Base-by-base conservation (phyloP, 2,888 invertebrate genomes). In the Eulithis testata region DNA sequence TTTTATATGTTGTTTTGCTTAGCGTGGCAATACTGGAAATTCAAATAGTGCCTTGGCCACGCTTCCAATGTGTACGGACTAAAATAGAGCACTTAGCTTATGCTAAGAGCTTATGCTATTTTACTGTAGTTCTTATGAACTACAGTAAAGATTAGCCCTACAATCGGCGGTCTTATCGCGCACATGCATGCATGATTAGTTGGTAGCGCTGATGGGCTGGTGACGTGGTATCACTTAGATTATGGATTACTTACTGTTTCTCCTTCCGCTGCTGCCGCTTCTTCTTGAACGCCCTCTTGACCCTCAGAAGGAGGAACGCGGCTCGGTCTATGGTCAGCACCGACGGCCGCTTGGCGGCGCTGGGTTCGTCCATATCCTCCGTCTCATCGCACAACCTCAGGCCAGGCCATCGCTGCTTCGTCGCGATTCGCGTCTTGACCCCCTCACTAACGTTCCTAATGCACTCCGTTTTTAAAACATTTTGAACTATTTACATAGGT, bases 241-340 rank as follows among this genome's bases (percentile, higher is more conserved):
- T n/a, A 44, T n/a, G 43, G 43, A n/a, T n/a, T 6, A 64, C 96
- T 96, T 85, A 97, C 97, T 95, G 96, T 94, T 96, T 97, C 70
- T 97, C 97, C 84, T 97, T 97, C 76, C 97, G 94, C 86, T 97
- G 96, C 84, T 97, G 95, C 75, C 97, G 95, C 92, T 97, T 97
- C 93, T 97, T 97, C 90, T 97, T 97, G 90, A 98, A 98, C 49
- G 97, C 98, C 81, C 96, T 95, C 84, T 97, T 97, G 66, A 98
- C 97, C 75, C 98, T 94, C 75, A 98, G 93, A 75, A 98, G 94
- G 45, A 98, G 94, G 87, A 98, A 98, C 61, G 98, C 98, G 58
- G 98, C 98, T 73, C 97, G 95, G 93, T 97, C 98, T 85, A 98
- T 97, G 77, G 97, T 97, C 75, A 97, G 93, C 70, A 95, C 94